A percentile compares a stretch with the other conserved stretches of the same genome.
Evolutionary conservation across 2,113 vertebrate species (phyloP).

Genomic region (Rhizomys pruinosus): DNA sequence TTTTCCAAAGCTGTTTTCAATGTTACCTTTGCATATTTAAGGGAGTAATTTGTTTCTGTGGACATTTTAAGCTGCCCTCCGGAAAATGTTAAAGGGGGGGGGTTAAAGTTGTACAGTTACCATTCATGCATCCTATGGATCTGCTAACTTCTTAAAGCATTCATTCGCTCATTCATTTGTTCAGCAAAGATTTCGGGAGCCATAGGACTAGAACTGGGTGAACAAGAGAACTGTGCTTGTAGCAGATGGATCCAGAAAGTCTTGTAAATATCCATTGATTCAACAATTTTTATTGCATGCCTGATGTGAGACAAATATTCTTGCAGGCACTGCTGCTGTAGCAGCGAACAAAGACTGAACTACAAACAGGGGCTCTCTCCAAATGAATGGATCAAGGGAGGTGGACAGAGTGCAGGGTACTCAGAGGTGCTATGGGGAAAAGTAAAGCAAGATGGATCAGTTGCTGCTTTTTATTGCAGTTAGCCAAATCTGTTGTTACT

Average conservation of each 20-base stretch:
- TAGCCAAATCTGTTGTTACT: not conserved
- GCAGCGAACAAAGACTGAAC: not conserved
- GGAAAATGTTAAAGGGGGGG: not conserved
- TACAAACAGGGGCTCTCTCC: not conserved
- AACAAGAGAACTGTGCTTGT: not conserved
- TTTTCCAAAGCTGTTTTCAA: slow-evolving; percentile 6
- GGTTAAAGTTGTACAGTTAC: not conserved
- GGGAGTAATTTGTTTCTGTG: not conserved
- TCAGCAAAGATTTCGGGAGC: not conserved
- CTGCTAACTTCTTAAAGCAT: not conserved
- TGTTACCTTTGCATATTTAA: not conserved
- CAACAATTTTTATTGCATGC: not conserved
- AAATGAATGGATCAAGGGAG: not conserved
- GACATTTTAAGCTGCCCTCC: not conserved
- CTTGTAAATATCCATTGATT: not conserved
- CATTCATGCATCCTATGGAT: not conserved
- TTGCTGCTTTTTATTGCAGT: not conserved
- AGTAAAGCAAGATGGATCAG: not conserved
- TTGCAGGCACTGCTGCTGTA: not conserved
- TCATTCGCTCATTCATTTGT: not conserved
- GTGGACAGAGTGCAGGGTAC: no score
- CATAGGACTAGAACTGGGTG: no score
- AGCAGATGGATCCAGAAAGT: not conserved
- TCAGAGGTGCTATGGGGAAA: not conserved
- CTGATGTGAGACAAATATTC: not conserved